Percentiles rank a stretch among this genome's conserved stretches.
Conservation (phyloP, 2,888 invertebrate genomes). For the Mesorhabditis belari region DNA sequence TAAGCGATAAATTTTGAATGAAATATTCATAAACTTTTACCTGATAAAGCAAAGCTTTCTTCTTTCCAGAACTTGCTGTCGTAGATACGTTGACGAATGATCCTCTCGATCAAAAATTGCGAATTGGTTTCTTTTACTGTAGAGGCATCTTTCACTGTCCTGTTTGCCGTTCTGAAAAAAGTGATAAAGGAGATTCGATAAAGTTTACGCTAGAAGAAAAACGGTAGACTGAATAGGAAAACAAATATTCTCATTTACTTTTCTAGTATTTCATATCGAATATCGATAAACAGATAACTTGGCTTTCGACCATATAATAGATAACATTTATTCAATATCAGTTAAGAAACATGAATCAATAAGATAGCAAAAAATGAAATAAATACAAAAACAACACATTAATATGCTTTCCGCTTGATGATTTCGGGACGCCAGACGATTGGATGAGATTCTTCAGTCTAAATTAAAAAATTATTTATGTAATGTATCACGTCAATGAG, state of each 20-base stretch:
- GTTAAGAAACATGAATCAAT: background rate
- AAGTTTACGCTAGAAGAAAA: too few relatives aligned
- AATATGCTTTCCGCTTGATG: slow-evolving; percentile 81
- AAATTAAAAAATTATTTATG: slow-evolving; percentile 54
- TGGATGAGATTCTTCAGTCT: slow-evolving; percentile 89
- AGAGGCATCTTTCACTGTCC: slow-evolving; percentile 95
- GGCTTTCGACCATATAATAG: too few relatives aligned
- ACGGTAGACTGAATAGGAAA: too few relatives aligned
- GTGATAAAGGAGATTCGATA: background rate
- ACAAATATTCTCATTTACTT: too few relatives aligned
- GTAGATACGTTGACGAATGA: slow-evolving; percentile 92
- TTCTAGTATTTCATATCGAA: too few relatives aligned
- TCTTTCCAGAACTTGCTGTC: slow-evolving; percentile 99
- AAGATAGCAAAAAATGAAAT: background rate
- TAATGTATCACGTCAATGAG: too few relatives aligned
- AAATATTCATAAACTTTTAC: slow-evolving; percentile 9
- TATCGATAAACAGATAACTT: too few relatives aligned
- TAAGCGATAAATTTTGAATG: background rate
- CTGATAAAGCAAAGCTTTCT: slow-evolving; percentile 86
- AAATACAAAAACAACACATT: slow-evolving; percentile 49
- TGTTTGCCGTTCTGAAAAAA: slow-evolving; percentile 76
- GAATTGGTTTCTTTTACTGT: slow-evolving; percentile 95
- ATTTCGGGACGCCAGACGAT: slow-evolving; percentile 96
- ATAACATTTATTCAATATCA: too few relatives aligned
- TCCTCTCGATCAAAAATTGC: slow-evolving; percentile 96